phyloP scores from a whole-genome alignment of 2,113 vertebrate species.

The Ascaphus truei region DNA sequence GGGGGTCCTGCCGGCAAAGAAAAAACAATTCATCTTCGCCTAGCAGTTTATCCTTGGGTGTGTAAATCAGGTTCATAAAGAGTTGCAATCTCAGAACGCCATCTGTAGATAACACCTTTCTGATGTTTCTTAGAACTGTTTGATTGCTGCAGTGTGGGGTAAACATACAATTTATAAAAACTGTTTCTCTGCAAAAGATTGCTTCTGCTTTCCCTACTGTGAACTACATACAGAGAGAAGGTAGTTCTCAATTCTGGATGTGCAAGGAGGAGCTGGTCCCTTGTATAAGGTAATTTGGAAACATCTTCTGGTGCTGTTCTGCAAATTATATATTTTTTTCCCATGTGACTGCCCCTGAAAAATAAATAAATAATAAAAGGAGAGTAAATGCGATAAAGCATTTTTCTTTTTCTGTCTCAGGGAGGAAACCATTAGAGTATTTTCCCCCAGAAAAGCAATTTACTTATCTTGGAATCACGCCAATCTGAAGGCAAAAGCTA shows the following conservation, averaged over 20 bases:
- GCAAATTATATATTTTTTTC: not conserved
- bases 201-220: not conserved
- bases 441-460: slow-evolving; percentile 11
- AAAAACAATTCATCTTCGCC: slow-evolving; percentile 36
- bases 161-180: slow-evolving; percentile 41
- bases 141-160: slow-evolving; percentile 48
- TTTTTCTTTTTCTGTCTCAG: slow-evolving; percentile 15
- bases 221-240: not conserved
- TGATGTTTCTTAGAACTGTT: slow-evolving; percentile 30
- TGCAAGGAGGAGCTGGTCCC: not conserved
- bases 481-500: slow-evolving; percentile 7
- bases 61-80: slow-evolving; percentile 13
- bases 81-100: not conserved
- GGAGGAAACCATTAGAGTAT: slow-evolving; percentile 6
- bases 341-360: not conserved
- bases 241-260: not conserved
- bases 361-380: not conserved
- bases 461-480: not conserved
- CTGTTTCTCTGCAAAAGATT: slow-evolving; percentile 13
- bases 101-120: not conserved
- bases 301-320: not conserved
- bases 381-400: not conserved
- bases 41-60: not conserved
- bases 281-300: slow-evolving; percentile 41
- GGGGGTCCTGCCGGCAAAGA: slow-evolving; percentile 32